Conservation (phyloP, 2,113 vertebrate species). For the Vombatus ursinus region DNA sequence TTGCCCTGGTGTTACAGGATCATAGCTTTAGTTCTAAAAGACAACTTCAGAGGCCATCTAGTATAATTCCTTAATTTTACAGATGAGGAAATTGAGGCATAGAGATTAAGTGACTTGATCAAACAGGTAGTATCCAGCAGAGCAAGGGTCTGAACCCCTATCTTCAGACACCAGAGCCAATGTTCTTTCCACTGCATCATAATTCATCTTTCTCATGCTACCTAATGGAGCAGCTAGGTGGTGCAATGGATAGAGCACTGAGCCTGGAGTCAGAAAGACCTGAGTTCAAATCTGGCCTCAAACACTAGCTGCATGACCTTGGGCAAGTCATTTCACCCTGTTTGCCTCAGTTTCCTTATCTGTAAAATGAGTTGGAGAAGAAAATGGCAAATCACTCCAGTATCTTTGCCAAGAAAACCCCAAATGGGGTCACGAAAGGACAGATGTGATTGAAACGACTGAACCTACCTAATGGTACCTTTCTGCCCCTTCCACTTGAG, state of each 20-base stretch:
- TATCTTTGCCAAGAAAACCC: not conserved
- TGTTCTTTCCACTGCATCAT: not conserved
- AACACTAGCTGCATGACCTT: not conserved
- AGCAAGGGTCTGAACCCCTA: not conserved
- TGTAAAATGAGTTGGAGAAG: too few species aligned
- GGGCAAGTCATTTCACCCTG: too few species aligned
- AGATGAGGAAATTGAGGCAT: not conserved
- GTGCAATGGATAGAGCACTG: too few species aligned
- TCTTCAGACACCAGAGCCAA: not conserved
- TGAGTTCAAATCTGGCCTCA: not conserved
- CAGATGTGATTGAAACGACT: not conserved
- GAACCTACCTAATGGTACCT: not conserved
- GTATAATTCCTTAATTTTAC: not conserved
- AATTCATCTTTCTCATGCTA: not conserved
- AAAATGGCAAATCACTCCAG: not conserved
- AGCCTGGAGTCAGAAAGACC: too few species aligned
- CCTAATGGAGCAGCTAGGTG: not conserved
- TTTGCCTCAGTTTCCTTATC: too few species aligned
- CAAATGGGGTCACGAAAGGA: not conserved
- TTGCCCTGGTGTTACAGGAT: not conserved
- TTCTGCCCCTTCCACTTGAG: constrained; percentile 42
- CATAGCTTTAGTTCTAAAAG: not conserved
- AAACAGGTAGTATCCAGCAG: not conserved
- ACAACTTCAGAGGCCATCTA: not conserved
- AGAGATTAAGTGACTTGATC: not conserved